Percentiles rank a stretch among this genome's conserved stretches.
Conservation (phyloP, 2,113 vertebrate genomes). For the Oncorhynchus gorbuscha region DNA sequence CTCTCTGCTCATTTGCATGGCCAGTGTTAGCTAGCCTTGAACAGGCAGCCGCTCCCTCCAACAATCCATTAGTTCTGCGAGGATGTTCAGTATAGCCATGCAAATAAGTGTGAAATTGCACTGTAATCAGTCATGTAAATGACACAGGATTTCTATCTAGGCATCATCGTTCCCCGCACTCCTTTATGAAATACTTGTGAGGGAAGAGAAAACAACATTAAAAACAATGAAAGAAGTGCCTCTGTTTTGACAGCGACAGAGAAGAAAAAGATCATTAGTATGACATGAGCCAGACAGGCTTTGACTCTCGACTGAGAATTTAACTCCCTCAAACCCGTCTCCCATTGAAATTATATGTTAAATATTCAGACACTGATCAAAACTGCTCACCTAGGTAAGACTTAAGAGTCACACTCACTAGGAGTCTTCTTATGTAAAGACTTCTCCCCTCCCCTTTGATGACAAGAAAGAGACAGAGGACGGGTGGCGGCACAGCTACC, state of each 20-base stretch:
- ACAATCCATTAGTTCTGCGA: conserved; percentile 59
- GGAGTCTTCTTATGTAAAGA: conserved; percentile 5
- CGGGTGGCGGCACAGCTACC: neutral
- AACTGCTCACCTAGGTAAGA: conserved; percentile 17
- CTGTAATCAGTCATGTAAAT: conserved; percentile 74
- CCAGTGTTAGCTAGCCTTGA: conserved; percentile 23
- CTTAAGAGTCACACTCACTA: conserved; percentile 7
- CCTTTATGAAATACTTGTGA: conserved; percentile 43
- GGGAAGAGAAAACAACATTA: conserved; percentile 13
- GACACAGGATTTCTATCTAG: conserved; percentile 47
- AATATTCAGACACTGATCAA: conserved; percentile 19
- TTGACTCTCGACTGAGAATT: conserved; percentile 37
- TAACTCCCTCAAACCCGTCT: neutral
- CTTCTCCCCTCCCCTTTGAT: neutral
- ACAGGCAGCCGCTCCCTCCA: conserved; percentile 35
- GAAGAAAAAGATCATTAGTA: conserved; percentile 30
- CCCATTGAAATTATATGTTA: conserved; percentile 10
- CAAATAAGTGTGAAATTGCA: conserved; percentile 73
- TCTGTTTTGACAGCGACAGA: conserved; percentile 29
- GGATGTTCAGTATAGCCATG: conserved; percentile 61
- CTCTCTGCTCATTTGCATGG: conserved; percentile 41
- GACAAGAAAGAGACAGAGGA: conserved; percentile 4
- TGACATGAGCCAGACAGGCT: conserved; percentile 27
- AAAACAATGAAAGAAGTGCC: neutral
- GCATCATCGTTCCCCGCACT: conserved; percentile 44